Conservation (phyloP, 2,797 vertebrate species). For the Sparus aurata region DNA sequence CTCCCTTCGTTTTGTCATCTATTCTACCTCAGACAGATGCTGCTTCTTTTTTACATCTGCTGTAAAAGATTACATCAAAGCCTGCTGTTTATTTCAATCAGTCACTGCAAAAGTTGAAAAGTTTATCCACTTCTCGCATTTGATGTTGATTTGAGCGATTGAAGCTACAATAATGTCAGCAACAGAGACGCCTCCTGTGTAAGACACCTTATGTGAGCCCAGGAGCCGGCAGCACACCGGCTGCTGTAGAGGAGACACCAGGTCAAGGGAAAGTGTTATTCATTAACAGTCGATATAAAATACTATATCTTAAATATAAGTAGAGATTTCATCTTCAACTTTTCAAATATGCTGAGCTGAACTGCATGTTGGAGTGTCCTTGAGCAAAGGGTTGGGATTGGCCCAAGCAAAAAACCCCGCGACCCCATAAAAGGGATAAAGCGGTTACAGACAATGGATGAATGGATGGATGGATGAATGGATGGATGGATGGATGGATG, state of each 20-base stretch:
- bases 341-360: no score
- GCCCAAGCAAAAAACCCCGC: no score
- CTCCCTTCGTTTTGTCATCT: slow-evolving; percentile 6
- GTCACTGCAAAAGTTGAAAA: slow-evolving; percentile 15
- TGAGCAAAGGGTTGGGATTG: no score
- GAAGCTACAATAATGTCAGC: neutral
- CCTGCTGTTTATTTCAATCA: neutral
- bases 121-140: neutral
- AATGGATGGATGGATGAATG: no score
- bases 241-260: neutral
- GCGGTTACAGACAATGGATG: no score
- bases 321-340: no score
- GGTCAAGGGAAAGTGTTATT: neutral
- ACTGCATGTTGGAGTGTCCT: no score
- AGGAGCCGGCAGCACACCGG: neutral
- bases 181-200: neutral
- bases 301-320: no score
- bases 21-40: slow-evolving; percentile 9
- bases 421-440: no score
- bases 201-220: neutral
- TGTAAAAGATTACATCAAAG: slow-evolving; percentile 3
- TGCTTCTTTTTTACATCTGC: neutral
- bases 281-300: neutral
- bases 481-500: no score
- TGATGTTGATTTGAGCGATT: slow-evolving; percentile 4